Base-by-base conservation (phyloP, 1,140 invertebrate genomes). In the Brachionus rotundiformis region DNA sequence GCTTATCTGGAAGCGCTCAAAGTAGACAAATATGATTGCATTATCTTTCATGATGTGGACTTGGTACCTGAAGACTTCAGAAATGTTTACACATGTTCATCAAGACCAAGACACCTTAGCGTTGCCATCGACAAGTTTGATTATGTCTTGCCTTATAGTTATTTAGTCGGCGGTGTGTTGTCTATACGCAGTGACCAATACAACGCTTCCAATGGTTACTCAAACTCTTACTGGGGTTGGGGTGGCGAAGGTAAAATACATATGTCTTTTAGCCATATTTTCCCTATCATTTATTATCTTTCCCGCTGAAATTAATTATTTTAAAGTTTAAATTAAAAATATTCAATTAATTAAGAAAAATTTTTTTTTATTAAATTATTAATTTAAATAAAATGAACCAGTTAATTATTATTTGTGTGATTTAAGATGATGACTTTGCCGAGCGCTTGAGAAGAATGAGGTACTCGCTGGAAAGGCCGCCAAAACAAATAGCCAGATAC, bases 221-320 rank as follows among this genome's bases (percentile, higher is more conserved):
- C 93, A 13, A 95, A 94, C 88, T 85, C 91, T 39, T 95, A 92
- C 87, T 93, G 91, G 88, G 93, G 92, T 0, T 93, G 92, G 92
- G 92, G 86, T 44, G 79, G 79, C 29, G 79, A 81, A 65, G 79
- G 54, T 81, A 79, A 76, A 19, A 29, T n/a, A 41, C 4, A 41
- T 25, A 36, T 36, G 3, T 39, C 2, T 10, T 49, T 29, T 27
- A 29, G 6, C 10, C 7, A 61, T 61, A 8, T 23, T 61, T 23
- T 61, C 10, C 25, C 19, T 23, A 19, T 23, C 25, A 61, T 7
- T 54, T 54, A 1, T 54, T 54, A 54, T 19, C n/a, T 19, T 6
- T n/a, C 1, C 1, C 19, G 23, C 19, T 54, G 13, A 16, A 54
- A 4, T 0, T n/a, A 54, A 16, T n/a, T n/a, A 54, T 49, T 49